These are phyloP conservation scores for Columba janthina DNA, from an alignment of 2,113 vertebrate genomes.

Conservation along the genomic window DNA sequence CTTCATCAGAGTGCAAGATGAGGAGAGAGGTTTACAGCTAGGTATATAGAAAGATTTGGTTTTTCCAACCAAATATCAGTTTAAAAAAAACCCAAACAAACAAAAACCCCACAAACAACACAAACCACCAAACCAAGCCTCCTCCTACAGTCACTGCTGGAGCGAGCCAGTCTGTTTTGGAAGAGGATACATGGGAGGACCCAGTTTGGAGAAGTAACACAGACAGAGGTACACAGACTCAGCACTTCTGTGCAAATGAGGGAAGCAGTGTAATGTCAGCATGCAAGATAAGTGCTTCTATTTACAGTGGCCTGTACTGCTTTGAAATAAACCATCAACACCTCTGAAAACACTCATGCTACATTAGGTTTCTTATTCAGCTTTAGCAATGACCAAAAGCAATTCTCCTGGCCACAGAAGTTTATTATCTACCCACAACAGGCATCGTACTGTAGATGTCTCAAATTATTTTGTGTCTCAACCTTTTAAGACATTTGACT, in stretches of 20 bases:
- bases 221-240: fast-evolving
- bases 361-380: neutral
- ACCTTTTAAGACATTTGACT: neutral
- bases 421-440: neutral
- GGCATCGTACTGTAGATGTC: neutral
- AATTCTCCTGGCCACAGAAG: neutral
- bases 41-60: neutral
- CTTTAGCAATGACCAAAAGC: neutral
- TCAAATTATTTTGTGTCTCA: neutral
- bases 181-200: neutral
- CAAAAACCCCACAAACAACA: neutral
- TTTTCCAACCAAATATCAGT: neutral
- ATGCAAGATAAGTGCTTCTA: neutral
- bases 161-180: neutral
- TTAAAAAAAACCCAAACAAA: neutral
- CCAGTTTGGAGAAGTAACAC: neutral
- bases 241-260: neutral
- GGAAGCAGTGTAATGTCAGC: neutral
- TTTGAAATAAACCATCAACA: neutral
- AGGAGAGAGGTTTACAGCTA: neutral
- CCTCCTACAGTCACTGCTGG: neutral
- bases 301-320: neutral
- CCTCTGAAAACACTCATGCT: neutral
- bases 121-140: neutral
- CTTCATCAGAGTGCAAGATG: neutral